Percentiles rank a stretch among this genome's conserved stretches.
phyloP scores from a whole-genome alignment of 2,888 invertebrate genomes.

The Polyommatus icarus region DNA sequence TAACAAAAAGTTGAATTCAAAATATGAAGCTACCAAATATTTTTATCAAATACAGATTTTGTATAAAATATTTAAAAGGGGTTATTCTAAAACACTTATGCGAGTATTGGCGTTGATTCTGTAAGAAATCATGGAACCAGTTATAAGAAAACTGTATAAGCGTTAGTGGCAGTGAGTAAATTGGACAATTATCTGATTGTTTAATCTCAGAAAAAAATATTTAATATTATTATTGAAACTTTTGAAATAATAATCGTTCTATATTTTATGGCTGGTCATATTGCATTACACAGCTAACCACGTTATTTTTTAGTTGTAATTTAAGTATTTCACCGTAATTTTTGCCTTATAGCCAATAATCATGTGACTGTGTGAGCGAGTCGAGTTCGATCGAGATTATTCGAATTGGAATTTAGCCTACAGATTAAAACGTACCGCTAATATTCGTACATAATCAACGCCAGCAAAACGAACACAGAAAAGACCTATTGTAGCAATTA shows the following conservation, averaged over 20 bases:
- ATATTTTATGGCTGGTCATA: too few relatives aligned
- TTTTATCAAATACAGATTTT: constrained; percentile 23
- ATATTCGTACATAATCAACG: constrained; percentile 13
- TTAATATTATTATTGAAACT: too few relatives aligned
- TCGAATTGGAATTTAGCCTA: background rate
- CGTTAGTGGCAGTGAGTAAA: background rate
- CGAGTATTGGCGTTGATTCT: background rate
- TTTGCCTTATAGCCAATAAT: too few relatives aligned
- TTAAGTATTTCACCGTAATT: too few relatives aligned
- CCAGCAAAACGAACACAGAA: background rate
- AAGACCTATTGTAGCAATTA: constrained; percentile 2
- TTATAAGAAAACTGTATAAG: background rate
- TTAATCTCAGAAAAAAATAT: background rate
- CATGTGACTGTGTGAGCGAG: background rate
- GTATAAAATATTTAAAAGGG: constrained; percentile 26
- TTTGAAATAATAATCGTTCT: too few relatives aligned
- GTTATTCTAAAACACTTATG: constrained; percentile 20
- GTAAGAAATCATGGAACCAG: background rate
- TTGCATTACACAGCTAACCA: too few relatives aligned
- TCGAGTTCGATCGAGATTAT: background rate
- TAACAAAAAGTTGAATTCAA: background rate
- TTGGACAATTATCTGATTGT: background rate
- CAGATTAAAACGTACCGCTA: background rate
- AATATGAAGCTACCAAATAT: background rate
- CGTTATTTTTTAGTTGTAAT: too few relatives aligned